phyloP scores from a whole-genome alignment of 2,888 invertebrate genomes.

The Calameuta pallipes region DNA sequence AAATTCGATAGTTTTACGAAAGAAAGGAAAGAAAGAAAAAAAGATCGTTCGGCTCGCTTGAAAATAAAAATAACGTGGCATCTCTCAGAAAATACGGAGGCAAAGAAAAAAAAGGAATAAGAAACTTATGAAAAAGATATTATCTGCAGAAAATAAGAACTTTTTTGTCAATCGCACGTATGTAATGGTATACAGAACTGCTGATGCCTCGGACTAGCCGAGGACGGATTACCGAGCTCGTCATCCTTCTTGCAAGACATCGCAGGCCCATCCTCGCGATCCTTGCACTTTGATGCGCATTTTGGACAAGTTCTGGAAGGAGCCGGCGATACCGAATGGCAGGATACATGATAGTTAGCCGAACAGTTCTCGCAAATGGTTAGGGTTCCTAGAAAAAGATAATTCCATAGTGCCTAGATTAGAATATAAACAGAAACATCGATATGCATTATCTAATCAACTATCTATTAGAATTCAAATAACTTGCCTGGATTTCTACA shows the following conservation, averaged over 20 bases:
- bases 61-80: too few relatives aligned
- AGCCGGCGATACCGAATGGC: conserved; percentile 67
- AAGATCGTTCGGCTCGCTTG: too few relatives aligned
- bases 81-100: too few relatives aligned
- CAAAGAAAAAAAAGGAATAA: too few relatives aligned
- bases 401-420: background rate
- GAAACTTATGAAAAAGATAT: too few relatives aligned
- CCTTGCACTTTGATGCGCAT: conserved; percentile 56
- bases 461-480: background rate
- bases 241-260: conserved; percentile 44
- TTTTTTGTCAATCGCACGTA: conserved; percentile 58
- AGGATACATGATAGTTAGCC: conserved; percentile 68
- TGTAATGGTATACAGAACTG: conserved; percentile 4
- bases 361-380: conserved; percentile 68
- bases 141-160: conserved; percentile 52
- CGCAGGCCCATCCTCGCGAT: conserved; percentile 22
- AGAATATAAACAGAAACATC: too few relatives aligned
- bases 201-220: conserved; percentile 26
- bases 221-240: conserved; percentile 53
- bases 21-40: too few relatives aligned
- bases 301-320: conserved; percentile 68
- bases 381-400: conserved; percentile 61
- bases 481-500: conserved; percentile 68
- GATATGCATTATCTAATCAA: background rate
- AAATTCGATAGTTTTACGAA: conserved; percentile 25